Evolutionary conservation across 2,113 vertebrate species (phyloP), one percentile per base, ranked within the genome.

Genomic region (Malurus melanocephalus): DNA sequence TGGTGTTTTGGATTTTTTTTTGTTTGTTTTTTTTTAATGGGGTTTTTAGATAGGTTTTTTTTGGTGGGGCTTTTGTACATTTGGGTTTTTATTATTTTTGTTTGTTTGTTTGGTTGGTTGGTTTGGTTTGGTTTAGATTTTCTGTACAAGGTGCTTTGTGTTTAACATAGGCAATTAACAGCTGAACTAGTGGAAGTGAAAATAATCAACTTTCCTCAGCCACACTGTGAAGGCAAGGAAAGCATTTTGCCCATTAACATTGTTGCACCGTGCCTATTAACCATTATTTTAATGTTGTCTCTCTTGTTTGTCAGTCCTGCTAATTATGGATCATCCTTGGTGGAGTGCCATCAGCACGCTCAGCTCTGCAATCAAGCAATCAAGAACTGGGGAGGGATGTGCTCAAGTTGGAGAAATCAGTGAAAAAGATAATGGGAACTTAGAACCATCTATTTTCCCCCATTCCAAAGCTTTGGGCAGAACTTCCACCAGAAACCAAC

Each of bases 241-340:
- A 79, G 12, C 87, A 61, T 82, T 40, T 76, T 71, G 79, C 51
- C 67, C 43, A 80, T 61, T 80, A 82, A 74, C 17, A 45, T 24
- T 62, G 13, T 85, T 86, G 7, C 15, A 38, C 24, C 64, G 4
- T 64, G 10, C n/a, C 66, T 27, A 80, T 73, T 87, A 85, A 46
- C n/a, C 62, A 46, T 53, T 87, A 80, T 74, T 94, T 92, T 80
- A 72, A 71, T 80, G 18, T 43, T 82, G 55, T 55, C 30, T 76
- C 33, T 55, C 51, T 56, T 0, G 0, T 30, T 87, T 92, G 59
- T 56, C 72, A 67, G 35, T 52, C 32, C 5, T 55, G 35, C 22
- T 92, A 91, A 95, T 92, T 93, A 85, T 26, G 56, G 87, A 80
- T 17, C 21, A 80, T 94, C 87, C 61, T 89, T 80, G 60, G 27